phyloP scores from a whole-genome alignment of 2,113 vertebrate genomes.

The Spheniscus mendiculus region DNA sequence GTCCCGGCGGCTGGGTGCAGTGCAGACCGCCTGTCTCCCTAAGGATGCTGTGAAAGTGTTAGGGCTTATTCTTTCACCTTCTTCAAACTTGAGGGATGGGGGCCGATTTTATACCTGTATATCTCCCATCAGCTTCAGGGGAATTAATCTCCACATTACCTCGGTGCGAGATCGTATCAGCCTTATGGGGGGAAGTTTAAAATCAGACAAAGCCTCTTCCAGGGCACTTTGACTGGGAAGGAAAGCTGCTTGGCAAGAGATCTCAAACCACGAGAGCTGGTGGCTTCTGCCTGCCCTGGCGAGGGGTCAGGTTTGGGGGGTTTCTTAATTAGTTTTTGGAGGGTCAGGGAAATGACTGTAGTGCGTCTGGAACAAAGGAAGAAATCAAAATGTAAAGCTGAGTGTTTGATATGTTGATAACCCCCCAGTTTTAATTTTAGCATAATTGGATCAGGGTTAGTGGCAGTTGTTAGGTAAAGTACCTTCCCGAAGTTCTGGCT shows the following conservation, averaged over 20 bases:
- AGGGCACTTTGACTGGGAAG: neutral
- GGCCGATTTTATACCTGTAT: neutral
- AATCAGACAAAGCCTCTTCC: slow-evolving; percentile 9
- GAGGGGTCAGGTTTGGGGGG: neutral
- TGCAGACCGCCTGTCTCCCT: neutral
- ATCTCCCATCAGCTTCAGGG: neutral
- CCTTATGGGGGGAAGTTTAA: neutral
- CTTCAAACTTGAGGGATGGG: neutral
- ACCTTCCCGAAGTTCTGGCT: neutral
- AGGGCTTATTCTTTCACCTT: neutral
- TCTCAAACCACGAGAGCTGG: neutral
- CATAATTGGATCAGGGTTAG: slow-evolving; percentile 36
- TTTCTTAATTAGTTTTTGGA: slow-evolving; percentile 43
- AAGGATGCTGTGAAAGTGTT: neutral
- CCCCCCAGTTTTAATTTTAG: slow-evolving; percentile 33
- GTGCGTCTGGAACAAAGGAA: slow-evolving; percentile 43
- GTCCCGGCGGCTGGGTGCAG: neutral
- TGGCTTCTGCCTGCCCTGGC: slow-evolving; percentile 21
- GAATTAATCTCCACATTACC: neutral
- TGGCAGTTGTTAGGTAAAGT: slow-evolving; percentile 29
- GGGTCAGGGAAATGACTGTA: slow-evolving; percentile 19
- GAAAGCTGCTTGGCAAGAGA: neutral
- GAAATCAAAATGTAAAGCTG: slow-evolving; percentile 43
- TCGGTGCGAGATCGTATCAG: neutral
- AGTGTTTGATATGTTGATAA: slow-evolving; percentile 47